phyloP scores from a whole-genome alignment of 2,888 invertebrate species.

The Andricus quercusramuli region DNA sequence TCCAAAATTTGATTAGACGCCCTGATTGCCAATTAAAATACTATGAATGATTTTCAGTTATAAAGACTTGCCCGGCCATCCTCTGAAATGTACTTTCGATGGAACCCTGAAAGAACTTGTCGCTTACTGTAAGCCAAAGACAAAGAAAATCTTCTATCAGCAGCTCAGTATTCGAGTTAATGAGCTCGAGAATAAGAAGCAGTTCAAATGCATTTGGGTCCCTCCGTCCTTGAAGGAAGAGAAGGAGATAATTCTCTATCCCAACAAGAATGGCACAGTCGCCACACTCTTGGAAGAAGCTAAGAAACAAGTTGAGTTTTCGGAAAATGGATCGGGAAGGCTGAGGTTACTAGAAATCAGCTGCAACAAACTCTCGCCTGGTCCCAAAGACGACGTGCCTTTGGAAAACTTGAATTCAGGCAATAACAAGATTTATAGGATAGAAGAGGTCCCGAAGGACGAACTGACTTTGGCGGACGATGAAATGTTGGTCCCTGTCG shows the following conservation, averaged over 20 bases:
- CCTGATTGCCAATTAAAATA: too few species aligned
- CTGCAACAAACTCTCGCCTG: constrained; percentile 85
- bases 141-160: constrained; percentile 97
- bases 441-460: constrained; percentile 97
- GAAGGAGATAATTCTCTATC: constrained; percentile 97
- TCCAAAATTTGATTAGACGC: too few species aligned
- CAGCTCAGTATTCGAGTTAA: constrained; percentile 97
- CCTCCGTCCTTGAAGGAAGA: constrained; percentile 95
- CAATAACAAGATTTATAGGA: constrained; percentile 82
- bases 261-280: constrained; percentile 96
- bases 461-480: constrained; percentile 90
- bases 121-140: constrained; percentile 92
- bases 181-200: constrained; percentile 98
- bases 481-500: constrained; percentile 95
- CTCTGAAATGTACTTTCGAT: constrained; percentile 92
- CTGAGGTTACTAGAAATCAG: constrained; percentile 90
- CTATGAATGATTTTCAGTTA: constrained; percentile 81
- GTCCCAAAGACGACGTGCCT: constrained; percentile 86
- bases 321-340: constrained; percentile 92
- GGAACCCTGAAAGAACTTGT: constrained; percentile 94
- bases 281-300: constrained; percentile 95
- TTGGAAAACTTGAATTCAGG: constrained; percentile 81
- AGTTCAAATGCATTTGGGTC: constrained; percentile 93
- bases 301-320: constrained; percentile 92
- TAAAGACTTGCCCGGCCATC: constrained; percentile 93